Conservation (phyloP, 1,140 invertebrate species). For the Radopholus similis region DNA sequence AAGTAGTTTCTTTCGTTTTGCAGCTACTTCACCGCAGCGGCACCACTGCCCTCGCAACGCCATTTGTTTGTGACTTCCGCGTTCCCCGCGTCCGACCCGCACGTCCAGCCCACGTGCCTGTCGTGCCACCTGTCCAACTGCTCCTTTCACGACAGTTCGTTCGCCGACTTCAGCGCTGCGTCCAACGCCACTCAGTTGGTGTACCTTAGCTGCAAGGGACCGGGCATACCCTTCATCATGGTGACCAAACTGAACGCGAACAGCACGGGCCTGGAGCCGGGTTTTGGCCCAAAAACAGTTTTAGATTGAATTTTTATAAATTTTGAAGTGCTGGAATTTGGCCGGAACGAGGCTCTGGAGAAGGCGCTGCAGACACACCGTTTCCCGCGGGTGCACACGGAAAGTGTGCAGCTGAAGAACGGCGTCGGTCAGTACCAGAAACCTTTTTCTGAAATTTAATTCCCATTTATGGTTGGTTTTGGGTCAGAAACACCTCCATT, state of each 20-base stretch:
- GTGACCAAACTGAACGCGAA: constrained; percentile 19
- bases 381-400: constrained; percentile 40
- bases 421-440: constrained; percentile 26
- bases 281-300: too few species aligned
- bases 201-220: constrained; percentile 31
- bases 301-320: neutral
- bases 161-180: constrained; percentile 3
- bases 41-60: constrained; percentile 31
- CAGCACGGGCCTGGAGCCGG: neutral
- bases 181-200: neutral
- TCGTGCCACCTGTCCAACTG: constrained; percentile 45
- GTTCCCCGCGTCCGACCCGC: neutral
- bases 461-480: too few species aligned
- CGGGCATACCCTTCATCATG: constrained; percentile 34
- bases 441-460: neutral
- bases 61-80: constrained; percentile 40
- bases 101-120: constrained; percentile 27
- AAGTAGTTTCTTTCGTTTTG: constrained; percentile 19
- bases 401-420: constrained; percentile 45
- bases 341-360: constrained; percentile 40
- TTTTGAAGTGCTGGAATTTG: constrained; percentile 31
- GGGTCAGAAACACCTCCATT: too few species aligned
- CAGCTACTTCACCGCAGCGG: constrained; percentile 46
- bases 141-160: constrained; percentile 42
- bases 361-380: constrained; percentile 26